These are phyloP conservation scores for Cebus imitator DNA, from an alignment of 2,113 vertebrate genomes.

Conservation along the genomic window DNA sequence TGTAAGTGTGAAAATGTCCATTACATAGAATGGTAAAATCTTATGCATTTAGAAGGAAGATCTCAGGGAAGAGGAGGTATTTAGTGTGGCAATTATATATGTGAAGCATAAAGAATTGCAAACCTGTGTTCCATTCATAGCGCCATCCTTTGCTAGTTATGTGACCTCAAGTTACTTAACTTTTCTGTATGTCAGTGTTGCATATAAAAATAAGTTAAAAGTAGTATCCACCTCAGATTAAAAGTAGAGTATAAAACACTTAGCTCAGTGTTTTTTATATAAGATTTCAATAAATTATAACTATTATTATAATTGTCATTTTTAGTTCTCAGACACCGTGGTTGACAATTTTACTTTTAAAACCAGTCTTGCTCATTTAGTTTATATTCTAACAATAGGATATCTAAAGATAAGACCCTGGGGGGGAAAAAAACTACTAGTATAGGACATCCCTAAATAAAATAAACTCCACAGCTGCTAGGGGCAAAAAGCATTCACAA, in stretches of 20 bases:
- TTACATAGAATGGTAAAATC: neutral
- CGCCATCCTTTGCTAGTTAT: neutral
- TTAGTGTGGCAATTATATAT: neutral
- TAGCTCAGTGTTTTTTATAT: neutral
- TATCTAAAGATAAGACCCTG: neutral
- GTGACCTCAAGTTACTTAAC: neutral
- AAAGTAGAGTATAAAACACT: neutral
- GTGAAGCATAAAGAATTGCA: neutral
- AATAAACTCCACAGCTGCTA: neutral
- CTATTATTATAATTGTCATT: neutral
- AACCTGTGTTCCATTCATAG: neutral
- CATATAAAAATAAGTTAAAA: neutral
- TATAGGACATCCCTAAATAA: neutral
- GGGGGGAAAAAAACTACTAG: neutral
- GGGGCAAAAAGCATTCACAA: neutral
- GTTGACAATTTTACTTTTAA: slow-evolving; percentile 1
- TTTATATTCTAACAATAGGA: neutral
- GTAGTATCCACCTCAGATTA: neutral
- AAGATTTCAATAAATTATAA: neutral
- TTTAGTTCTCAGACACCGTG: neutral
- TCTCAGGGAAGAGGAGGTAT: neutral
- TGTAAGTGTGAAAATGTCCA: neutral
- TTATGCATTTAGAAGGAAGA: neutral
- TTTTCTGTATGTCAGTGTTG: neutral
- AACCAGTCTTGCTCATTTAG: neutral